These are phyloP conservation scores for Maniola hyperantus DNA, from an alignment of 2,888 invertebrate genomes.

Conservation along the genomic window DNA sequence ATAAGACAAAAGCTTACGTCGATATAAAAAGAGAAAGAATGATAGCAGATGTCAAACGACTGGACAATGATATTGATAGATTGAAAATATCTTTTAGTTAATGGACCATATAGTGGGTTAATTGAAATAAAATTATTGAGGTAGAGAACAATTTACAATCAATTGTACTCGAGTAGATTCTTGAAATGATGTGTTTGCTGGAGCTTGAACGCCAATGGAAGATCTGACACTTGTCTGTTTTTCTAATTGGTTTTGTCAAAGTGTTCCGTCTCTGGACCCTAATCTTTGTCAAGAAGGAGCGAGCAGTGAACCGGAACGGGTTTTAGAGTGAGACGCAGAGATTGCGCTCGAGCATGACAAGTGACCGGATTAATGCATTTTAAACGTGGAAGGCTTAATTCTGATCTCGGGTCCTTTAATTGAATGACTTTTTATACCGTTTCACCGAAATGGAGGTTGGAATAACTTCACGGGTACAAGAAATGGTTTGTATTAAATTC, in stretches of 20 bases:
- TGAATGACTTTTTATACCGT: conserved; percentile 63
- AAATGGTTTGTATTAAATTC: conserved; percentile 37
- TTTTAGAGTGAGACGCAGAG: conserved; percentile 68
- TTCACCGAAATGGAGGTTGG: conserved; percentile 46
- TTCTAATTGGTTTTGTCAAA: conserved; percentile 45
- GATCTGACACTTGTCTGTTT: conserved; percentile 51
- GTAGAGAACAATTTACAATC: conserved; percentile 25
- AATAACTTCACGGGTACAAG: conserved; percentile 38
- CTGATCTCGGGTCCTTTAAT: conserved; percentile 73
- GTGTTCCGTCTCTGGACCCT: conserved; percentile 46
- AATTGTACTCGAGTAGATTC: conserved; percentile 10
- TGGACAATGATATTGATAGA: conserved; percentile 48
- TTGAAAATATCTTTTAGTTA: conserved; percentile 32
- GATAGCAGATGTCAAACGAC: conserved; percentile 56
- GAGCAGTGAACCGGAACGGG: conserved; percentile 67
- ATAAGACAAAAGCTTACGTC: conserved; percentile 58
- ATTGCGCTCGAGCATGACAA: conserved; percentile 72
- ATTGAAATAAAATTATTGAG: conserved; percentile 34
- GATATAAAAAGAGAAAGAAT: conserved; percentile 49
- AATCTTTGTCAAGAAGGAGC: conserved; percentile 68
- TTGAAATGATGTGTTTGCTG: conserved; percentile 20
- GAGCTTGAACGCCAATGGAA: conserved; percentile 56
- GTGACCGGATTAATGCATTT: conserved; percentile 82
- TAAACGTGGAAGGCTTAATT: conserved; percentile 82
- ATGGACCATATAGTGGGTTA: conserved; percentile 30